Evolutionary conservation across 2,888 invertebrate genomes (phyloP).

Genomic region (Apotomis capreana): DNA sequence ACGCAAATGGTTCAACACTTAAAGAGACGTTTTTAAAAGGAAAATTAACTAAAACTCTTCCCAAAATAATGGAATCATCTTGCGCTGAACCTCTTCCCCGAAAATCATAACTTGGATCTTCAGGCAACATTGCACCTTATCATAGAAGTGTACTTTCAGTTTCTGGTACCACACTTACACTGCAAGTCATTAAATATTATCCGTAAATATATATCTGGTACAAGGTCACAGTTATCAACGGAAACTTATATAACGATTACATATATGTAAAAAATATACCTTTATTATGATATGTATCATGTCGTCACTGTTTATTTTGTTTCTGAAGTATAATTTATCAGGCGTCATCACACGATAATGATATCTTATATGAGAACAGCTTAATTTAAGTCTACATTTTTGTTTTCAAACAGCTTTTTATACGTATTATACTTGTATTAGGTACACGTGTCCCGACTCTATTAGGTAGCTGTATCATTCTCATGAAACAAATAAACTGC

Average conservation of each 20-base stretch:
- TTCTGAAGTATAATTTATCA: constrained; percentile 2
- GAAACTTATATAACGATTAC: neutral
- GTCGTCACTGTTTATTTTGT: neutral
- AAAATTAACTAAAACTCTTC: no score
- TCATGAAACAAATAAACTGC: constrained; percentile 33
- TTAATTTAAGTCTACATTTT: constrained; percentile 12
- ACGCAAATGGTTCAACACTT: no score
- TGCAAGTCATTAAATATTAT: no score
- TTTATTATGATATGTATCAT: no score
- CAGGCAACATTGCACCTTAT: no score
- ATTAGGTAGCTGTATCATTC: constrained; percentile 40
- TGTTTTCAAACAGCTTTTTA: constrained; percentile 16
- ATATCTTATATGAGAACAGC: constrained; percentile 3
- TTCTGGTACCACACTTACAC: no score
- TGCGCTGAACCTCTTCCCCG: no score
- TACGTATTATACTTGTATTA: constrained; percentile 20
- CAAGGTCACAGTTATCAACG: constrained; percentile 8
- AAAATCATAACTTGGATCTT: no score
- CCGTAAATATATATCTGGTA: neutral
- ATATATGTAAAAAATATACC: no score
- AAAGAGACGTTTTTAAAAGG: no score
- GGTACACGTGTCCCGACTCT: constrained; percentile 25
- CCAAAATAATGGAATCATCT: no score
- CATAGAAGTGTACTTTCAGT: no score
- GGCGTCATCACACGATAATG: neutral